Conservation (phyloP, 2,888 invertebrate species). For the Tenodera sinensis region DNA sequence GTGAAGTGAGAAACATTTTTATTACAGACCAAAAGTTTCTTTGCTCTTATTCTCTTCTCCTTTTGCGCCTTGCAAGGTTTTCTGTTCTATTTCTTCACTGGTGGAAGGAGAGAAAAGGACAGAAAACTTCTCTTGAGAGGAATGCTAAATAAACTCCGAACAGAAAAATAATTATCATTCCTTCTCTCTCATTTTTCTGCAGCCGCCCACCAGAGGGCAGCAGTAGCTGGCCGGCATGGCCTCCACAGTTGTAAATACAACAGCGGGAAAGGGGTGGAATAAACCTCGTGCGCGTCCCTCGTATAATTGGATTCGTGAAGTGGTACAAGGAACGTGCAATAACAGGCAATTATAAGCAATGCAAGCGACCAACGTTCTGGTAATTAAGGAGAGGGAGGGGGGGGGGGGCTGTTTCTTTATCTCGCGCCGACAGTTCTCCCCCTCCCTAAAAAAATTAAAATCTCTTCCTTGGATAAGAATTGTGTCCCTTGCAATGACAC, state of each 20-base stretch:
- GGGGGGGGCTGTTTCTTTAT: background rate
- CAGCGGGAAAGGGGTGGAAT: background rate
- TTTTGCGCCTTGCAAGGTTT: background rate
- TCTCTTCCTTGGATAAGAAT: background rate
- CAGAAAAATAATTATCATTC: background rate
- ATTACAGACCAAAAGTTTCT: background rate
- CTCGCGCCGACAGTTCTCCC: background rate
- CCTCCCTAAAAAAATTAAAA: background rate
- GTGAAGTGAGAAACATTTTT: background rate
- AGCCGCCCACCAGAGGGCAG: background rate
- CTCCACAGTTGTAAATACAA: background rate
- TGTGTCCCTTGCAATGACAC: background rate
- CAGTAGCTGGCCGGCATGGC: background rate
- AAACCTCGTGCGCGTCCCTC: background rate
- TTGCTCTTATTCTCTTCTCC: background rate
- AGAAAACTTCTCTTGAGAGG: background rate
- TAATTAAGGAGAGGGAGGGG: background rate
- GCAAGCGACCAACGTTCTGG: slow-evolving; percentile 1
- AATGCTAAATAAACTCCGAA: background rate
- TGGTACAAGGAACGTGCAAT: background rate
- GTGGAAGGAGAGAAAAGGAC: background rate
- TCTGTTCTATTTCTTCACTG: background rate
- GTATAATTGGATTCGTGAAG: slow-evolving; percentile 8
- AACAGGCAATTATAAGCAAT: slow-evolving; percentile 8
- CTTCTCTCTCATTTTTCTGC: background rate